Conservation (phyloP, 2,888 invertebrate species). For the Rosalia funebris region DNA sequence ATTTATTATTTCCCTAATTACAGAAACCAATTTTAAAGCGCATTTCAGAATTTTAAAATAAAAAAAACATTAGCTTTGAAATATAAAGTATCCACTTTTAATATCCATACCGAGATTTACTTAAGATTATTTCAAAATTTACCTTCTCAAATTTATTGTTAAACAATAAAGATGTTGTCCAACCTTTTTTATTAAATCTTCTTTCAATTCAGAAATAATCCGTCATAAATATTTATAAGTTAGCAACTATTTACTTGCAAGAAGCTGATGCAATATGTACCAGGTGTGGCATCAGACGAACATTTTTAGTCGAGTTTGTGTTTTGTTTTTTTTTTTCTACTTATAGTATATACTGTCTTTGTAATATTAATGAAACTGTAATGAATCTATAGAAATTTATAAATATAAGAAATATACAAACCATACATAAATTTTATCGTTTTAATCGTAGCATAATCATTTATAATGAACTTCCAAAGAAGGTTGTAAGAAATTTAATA, state of each 20-base stretch:
- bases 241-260: constrained; percentile 12
- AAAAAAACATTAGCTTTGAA: constrained; percentile 1
- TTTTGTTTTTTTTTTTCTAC: constrained; percentile 6
- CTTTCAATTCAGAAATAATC: constrained; percentile 15
- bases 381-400: constrained; percentile 1
- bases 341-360: constrained; percentile 15
- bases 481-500: too few species aligned
- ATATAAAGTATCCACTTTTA: background rate
- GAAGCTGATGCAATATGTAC: constrained; percentile 15
- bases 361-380: constrained; percentile 4
- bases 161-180: constrained; percentile 3
- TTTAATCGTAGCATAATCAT: too few species aligned
- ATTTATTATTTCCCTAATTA: constrained; percentile 10
- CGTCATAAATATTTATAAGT: constrained; percentile 20
- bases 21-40: constrained; percentile 10
- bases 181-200: constrained; percentile 12
- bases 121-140: constrained; percentile 22
- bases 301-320: constrained; percentile 10
- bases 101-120: constrained; percentile 20
- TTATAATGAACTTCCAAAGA: too few species aligned
- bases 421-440: background rate
- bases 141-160: constrained; percentile 1
- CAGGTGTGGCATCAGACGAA: constrained; percentile 7
- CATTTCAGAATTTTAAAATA: constrained; percentile 8
- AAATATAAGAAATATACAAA: constrained; percentile 2